These are phyloP conservation scores for Bruchidius siliquastri DNA, from an alignment of 2,888 invertebrate species.

Conservation along the genomic window DNA sequence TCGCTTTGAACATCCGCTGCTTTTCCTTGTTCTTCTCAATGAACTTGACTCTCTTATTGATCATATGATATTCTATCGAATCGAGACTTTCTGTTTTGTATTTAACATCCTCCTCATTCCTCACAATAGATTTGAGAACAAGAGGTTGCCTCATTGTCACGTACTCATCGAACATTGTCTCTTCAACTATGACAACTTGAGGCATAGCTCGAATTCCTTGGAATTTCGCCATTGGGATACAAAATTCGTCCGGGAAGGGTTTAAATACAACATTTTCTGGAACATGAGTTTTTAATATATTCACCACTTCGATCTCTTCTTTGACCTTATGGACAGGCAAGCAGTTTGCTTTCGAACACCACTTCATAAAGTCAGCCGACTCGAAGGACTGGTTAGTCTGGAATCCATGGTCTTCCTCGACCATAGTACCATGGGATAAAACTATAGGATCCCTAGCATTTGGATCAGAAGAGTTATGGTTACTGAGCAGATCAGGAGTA, in stretches of 20 bases:
- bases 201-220: constrained; percentile 19
- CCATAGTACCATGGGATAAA: constrained; percentile 13
- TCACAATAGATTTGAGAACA: constrained; percentile 37
- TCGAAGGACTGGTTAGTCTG: constrained; percentile 10
- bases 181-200: constrained; percentile 10
- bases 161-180: constrained; percentile 19
- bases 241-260: constrained; percentile 19
- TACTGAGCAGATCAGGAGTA: constrained; percentile 57
- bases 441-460: constrained; percentile 1
- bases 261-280: constrained; percentile 29
- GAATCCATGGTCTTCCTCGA: constrained; percentile 1
- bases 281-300: constrained; percentile 31
- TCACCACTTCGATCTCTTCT: constrained; percentile 3
- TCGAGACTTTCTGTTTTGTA: constrained; percentile 25
- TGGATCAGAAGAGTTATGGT: constrained; percentile 52
- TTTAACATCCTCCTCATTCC: constrained; percentile 15
- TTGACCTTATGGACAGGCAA: background rate
- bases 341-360: constrained; percentile 10
- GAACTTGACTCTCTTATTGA: constrained; percentile 35
- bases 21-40: constrained; percentile 21
- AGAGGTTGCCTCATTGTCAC: constrained; percentile 28
- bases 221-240: constrained; percentile 25
- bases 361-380: constrained; percentile 7
- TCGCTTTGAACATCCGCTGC: constrained; percentile 39
- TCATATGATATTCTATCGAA: constrained; percentile 33